These are phyloP conservation scores for Virgularia gustaviana DNA, from an alignment of 92 coral and sea anemone genomes.

Conservation along the genomic window DNA sequence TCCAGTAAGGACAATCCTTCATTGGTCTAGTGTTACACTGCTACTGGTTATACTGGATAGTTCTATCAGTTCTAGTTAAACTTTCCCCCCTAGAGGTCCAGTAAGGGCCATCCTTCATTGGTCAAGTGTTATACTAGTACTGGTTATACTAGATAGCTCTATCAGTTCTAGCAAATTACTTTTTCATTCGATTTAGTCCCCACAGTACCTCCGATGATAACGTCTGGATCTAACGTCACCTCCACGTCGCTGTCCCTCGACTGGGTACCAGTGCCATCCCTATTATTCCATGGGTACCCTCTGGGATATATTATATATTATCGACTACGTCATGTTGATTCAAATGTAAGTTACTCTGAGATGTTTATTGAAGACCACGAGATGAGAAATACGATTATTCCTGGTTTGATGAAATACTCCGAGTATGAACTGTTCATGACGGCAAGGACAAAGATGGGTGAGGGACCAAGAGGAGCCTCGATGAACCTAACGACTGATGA, in stretches of 20 bases:
- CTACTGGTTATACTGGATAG: no score
- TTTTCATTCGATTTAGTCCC: constrained; percentile 3
- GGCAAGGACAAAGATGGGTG: constrained; percentile 5
- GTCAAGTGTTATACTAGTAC: no score
- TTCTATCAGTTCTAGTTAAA: no score
- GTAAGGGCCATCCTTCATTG: no score
- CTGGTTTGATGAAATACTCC: constrained; percentile 13
- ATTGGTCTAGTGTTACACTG: no score
- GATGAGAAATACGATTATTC: constrained; percentile 8
- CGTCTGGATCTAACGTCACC: background rate
- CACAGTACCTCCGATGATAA: background rate
- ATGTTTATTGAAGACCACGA: constrained; percentile 12
- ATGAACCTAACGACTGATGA: constrained; percentile 22
- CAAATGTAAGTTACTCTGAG: background rate
- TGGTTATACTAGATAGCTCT: no score
- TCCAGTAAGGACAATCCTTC: background rate
- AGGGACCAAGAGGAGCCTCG: constrained; percentile 7
- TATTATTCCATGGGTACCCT: constrained; percentile 10
- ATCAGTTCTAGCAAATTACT: no score
- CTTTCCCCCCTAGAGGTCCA: no score
- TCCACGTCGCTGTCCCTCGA: constrained; percentile 2
- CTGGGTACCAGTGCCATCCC: background rate
- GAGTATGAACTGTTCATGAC: constrained; percentile 15
- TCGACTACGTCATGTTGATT: background rate
- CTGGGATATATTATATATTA: constrained; percentile 5